Conservation (phyloP, 2,888 invertebrate genomes). For the Heteropelma amictum region DNA sequence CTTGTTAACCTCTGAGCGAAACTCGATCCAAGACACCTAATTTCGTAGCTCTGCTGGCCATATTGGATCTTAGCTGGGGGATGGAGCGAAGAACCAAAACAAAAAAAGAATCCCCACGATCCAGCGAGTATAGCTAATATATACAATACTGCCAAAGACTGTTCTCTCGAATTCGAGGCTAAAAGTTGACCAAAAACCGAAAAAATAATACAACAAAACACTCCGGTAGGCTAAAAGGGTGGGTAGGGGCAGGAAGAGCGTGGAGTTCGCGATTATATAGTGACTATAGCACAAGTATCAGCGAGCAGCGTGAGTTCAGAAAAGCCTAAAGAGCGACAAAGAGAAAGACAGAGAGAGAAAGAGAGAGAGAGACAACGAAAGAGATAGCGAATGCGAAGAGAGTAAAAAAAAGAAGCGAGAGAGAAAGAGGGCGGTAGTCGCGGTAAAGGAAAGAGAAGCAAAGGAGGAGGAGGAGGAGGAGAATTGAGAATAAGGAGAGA, state of each 20-base stretch:
- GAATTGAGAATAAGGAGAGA: conserved; percentile 43
- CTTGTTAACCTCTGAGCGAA: conserved; percentile 1
- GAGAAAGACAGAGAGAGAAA: conserved; percentile 3
- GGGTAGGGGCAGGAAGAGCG: conserved; percentile 35
- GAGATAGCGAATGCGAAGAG: conserved; percentile 21
- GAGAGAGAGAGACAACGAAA: conserved; percentile 12
- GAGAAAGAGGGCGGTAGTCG: conserved; percentile 38
- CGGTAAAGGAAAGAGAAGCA: conserved; percentile 31
- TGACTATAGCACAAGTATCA: conserved; percentile 43
- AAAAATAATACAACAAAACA: conserved; percentile 32
- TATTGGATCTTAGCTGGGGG: background rate
- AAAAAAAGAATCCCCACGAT: background rate
- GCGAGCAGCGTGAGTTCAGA: conserved; percentile 29
- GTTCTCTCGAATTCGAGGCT: conserved; percentile 39
- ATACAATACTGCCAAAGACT: conserved; percentile 30
- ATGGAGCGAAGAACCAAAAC: conserved; percentile 1
- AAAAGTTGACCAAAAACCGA: conserved; percentile 22
- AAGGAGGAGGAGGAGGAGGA: conserved; percentile 53
- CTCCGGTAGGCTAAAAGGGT: conserved; percentile 11
- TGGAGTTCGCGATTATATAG: conserved; percentile 42
- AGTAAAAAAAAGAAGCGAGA: conserved; percentile 7
- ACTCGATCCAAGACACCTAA: conserved; percentile 20
- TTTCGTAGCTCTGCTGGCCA: conserved; percentile 4
- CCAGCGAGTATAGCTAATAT: conserved; percentile 19
- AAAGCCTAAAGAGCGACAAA: conserved; percentile 16